Conservation (phyloP, 1,140 invertebrate species). For the Telenomus remus region DNA sequence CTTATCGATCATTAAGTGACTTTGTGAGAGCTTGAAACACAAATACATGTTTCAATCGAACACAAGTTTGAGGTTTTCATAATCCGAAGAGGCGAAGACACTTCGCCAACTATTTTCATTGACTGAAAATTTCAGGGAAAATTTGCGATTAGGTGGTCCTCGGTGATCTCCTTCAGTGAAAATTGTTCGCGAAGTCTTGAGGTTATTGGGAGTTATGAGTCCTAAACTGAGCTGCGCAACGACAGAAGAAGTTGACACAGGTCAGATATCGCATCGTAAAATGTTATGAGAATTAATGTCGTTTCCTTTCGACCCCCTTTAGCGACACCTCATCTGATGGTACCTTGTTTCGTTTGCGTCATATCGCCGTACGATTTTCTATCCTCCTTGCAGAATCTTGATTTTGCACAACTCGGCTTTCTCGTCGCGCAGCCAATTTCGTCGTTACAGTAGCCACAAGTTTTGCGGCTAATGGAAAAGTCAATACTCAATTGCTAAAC, state of each 20-base stretch:
- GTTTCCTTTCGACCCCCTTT: constrained; percentile 41
- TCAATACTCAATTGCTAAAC: constrained; percentile 71
- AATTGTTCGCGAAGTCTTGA: constrained; percentile 70
- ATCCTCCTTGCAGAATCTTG: constrained; percentile 49
- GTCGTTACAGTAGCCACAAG: constrained; percentile 69
- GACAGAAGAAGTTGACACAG: constrained; percentile 72
- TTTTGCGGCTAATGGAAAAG: constrained; percentile 72
- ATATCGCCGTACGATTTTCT: constrained; percentile 36
- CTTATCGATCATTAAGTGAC: constrained; percentile 55
- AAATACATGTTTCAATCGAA: constrained; percentile 29
- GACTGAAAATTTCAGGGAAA: constrained; percentile 32
- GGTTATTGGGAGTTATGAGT: constrained; percentile 75
- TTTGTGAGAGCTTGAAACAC: constrained; percentile 27
- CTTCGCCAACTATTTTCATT: too few relatives aligned
- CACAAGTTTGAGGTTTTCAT: constrained; percentile 13
- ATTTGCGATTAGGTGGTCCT: constrained; percentile 37
- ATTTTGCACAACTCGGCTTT: constrained; percentile 34
- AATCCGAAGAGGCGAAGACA: not conserved
- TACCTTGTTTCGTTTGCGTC: constrained; percentile 46
- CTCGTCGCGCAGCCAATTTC: constrained; percentile 67
- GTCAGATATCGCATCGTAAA: constrained; percentile 74
- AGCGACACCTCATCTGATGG: constrained; percentile 40
- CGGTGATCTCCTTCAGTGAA: constrained; percentile 44
- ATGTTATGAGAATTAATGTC: constrained; percentile 76
- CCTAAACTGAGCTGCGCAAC: constrained; percentile 71